Evolutionary conservation across 2,113 vertebrate genomes (phyloP).

Genomic region (Balaenoptera acutorostrata): DNA sequence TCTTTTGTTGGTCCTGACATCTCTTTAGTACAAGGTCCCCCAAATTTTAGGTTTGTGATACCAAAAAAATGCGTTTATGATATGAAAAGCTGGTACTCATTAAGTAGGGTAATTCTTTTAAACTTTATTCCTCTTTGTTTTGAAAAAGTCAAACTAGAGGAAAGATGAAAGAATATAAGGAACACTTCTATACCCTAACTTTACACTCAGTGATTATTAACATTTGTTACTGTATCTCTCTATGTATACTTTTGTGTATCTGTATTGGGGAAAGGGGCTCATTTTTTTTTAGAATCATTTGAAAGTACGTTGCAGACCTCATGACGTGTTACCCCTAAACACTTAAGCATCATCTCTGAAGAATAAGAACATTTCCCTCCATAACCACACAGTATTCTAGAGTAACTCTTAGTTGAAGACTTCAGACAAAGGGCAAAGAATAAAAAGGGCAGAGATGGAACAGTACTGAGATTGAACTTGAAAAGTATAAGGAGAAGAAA

Average conservation of each 20-base stretch:
- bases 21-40: neutral
- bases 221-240: neutral
- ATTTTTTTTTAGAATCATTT: neutral
- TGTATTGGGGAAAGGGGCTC: neutral
- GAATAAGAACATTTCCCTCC: neutral
- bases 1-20: neutral
- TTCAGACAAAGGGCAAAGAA: neutral
- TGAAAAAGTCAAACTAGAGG: neutral
- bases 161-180: neutral
- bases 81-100: constrained; percentile 34
- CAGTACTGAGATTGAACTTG: neutral
- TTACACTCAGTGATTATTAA: neutral
- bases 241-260: neutral
- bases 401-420: constrained; percentile 22
- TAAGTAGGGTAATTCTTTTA: neutral
- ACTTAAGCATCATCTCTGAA: neutral
- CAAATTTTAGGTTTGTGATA: constrained; percentile 7
- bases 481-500: neutral
- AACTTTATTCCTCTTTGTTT: neutral
- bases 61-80: neutral
- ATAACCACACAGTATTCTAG: neutral
- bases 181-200: neutral
- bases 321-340: neutral
- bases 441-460: neutral
- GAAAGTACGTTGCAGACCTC: neutral